Base-by-base conservation (phyloP, 2,797 vertebrate genomes). In the Gobionotothen gibberifrons region DNA sequence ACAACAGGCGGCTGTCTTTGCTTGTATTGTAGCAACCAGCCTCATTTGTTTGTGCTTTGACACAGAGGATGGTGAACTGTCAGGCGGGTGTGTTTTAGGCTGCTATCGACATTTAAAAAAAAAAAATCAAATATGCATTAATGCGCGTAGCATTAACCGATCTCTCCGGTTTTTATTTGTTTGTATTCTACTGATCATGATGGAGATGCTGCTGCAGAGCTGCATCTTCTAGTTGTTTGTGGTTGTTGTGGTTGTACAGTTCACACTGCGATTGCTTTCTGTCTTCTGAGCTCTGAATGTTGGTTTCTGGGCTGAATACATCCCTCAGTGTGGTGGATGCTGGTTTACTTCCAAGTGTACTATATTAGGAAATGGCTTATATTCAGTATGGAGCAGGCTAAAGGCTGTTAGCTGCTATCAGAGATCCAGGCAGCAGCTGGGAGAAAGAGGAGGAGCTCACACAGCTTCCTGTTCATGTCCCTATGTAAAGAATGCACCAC, bases 401-500 rank as follows among this genome's bases (percentile, higher is more conserved):
- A 61, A 70, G 32, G 54, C 80, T 64, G 78, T 12, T 84, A 69
- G 85, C 80, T 75, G 84, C 79, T 77, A 76, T 74, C 85, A 86
- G 48, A 83, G 51, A 83, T 69, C 21, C 60, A 65, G 76, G 52
- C 79, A 83, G 82, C 87, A 67, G 62, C 73, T 70, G 69, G 47
- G 43, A 73, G 54, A 29, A 49, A 59, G 54, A 74, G 60, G 47
- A 88, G 71, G 65, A 82, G 69, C 74, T 60, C 76, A 36, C 32
- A 8, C 17, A 55, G 76, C 51, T 92, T 93, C 90, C 89, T 90
- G 86, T 79, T 86, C 73, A 16, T 68, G 43, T 48, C 58, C 36
- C 43, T 44, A 15, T 66, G 74, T 63, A 3, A 62, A 73, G 51
- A n/a, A 22, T 79, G 66, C 54, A 49, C 22, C 52, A 21, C 21